A percentile compares a stretch with the other conserved stretches of the same genome.
These are phyloP conservation scores for Crocuta crocuta DNA, from an alignment of 2,113 vertebrate genomes.

Conservation along the genomic window DNA sequence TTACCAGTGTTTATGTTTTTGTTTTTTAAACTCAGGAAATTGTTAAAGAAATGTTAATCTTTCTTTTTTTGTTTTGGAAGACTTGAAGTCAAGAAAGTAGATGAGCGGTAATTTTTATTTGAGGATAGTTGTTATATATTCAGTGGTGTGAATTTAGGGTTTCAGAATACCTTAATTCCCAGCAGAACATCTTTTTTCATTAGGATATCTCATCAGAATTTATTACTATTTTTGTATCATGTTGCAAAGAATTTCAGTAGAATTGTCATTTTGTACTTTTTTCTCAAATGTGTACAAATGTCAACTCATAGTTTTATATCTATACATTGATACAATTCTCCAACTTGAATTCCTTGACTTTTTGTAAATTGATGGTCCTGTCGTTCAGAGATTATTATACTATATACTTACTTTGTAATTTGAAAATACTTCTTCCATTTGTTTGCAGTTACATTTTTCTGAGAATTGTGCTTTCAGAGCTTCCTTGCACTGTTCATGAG, in stretches of 20 bases:
- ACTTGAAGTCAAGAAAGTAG: conserved; percentile 68
- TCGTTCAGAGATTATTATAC: conserved; percentile 34
- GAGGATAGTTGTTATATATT: conserved; percentile 31
- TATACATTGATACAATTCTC: conserved; percentile 50
- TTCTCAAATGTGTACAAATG: conserved; percentile 42
- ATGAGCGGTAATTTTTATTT: conserved; percentile 54
- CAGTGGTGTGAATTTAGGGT: conserved; percentile 16
- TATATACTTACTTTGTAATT: conserved; percentile 30
- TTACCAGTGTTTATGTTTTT: conserved; percentile 55
- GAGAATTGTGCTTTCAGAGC: conserved; percentile 61
- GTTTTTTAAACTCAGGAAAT: conserved; percentile 68
- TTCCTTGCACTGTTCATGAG: conserved; percentile 87
- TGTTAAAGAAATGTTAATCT: conserved; percentile 66
- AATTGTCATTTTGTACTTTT: conserved; percentile 61
- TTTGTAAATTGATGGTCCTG: conserved; percentile 16
- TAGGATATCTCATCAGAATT: conserved; percentile 9
- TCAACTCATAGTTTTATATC: conserved; percentile 51
- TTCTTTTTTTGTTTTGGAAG: conserved; percentile 60
- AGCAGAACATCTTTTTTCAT: conserved; percentile 25
- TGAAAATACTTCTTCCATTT: conserved; percentile 62
- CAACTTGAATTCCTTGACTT: conserved; percentile 61
- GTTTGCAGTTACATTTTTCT: conserved; percentile 72
- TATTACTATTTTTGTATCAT: conserved; percentile 21
- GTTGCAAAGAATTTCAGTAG: conserved; percentile 40
- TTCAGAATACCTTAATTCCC: conserved; percentile 54